Conservation (phyloP, 2,888 invertebrate genomes). For the Standfussiana lucernea region DNA sequence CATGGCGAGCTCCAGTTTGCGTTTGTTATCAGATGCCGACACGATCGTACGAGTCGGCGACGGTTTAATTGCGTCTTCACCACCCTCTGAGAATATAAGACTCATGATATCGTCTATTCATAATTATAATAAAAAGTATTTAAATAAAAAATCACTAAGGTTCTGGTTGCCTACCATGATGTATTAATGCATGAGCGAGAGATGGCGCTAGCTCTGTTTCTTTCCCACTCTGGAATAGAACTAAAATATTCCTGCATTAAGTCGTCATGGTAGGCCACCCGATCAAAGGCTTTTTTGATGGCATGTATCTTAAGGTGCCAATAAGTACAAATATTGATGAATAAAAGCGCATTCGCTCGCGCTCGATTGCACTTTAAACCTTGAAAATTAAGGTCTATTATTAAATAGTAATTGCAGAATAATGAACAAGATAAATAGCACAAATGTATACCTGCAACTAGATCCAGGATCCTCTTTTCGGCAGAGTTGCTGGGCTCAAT, state of each 20-base stretch:
- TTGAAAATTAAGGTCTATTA: background rate
- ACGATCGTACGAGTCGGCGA: constrained; percentile 91
- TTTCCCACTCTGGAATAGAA: too few relatives aligned
- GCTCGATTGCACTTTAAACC: background rate
- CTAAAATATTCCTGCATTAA: too few relatives aligned
- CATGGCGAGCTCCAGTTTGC: constrained; percentile 94
- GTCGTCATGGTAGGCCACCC: too few relatives aligned
- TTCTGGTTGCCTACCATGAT: too few relatives aligned
- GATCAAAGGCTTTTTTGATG: background rate
- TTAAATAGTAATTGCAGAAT: background rate
- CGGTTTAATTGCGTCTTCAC: constrained; percentile 92
- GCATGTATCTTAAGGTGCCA: background rate
- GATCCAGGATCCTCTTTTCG: constrained; percentile 93
- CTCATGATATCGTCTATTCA: background rate
- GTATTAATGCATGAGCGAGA: too few relatives aligned
- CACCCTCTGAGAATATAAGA: constrained; percentile 79
- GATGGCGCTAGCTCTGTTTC: too few relatives aligned
- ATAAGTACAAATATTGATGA: background rate
- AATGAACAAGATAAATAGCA: background rate
- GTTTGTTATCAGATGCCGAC: constrained; percentile 91
- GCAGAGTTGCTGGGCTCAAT: constrained; percentile 94
- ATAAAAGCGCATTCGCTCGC: background rate
- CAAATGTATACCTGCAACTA: constrained; percentile 90
- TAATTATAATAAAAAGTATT: background rate
- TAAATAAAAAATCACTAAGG: background rate